Conservation (phyloP, 35 echinoderm and acorn worm genomes). For the Strongylocentrotus purpuratus region DNA sequence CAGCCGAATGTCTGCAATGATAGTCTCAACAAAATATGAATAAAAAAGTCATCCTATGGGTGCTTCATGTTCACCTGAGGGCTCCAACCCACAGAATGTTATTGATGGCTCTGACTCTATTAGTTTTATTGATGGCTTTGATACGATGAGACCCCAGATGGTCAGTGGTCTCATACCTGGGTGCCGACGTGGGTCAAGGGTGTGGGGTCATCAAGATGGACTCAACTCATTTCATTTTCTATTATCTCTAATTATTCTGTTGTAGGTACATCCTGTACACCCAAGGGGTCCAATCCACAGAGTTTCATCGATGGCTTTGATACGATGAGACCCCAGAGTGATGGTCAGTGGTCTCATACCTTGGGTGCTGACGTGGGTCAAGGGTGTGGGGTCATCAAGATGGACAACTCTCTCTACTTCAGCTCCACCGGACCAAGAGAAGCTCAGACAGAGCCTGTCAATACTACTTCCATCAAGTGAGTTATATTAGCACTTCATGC, state of each 20-base stretch:
- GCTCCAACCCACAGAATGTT: slow-evolving; percentile 17
- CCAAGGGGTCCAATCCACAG: slow-evolving; percentile 21
- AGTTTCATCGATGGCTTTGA: slow-evolving; percentile 82
- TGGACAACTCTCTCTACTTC: slow-evolving; percentile 91
- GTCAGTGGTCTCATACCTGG: slow-evolving; percentile 46
- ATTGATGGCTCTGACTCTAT: no score
- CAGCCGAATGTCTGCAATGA: no score
- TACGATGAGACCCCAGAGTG: neutral
- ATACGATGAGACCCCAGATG: neutral
- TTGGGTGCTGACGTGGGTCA: no score
- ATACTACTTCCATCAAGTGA: slow-evolving; percentile 89
- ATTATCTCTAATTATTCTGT: neutral
- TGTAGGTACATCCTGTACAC: slow-evolving; percentile 49
- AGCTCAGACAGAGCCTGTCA: slow-evolving; percentile 71
- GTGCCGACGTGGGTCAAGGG: slow-evolving; percentile 47
- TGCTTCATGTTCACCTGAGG: slow-evolving; percentile 39
- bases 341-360: no score
- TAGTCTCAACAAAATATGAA: no score
- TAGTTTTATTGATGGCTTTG: slow-evolving; percentile 40
- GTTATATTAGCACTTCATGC: neutral
- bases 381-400: slow-evolving; percentile 84
- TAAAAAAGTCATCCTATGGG: no score
- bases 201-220: slow-evolving; percentile 83
- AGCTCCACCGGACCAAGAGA: slow-evolving; percentile 85
- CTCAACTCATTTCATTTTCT: neutral